Evolutionary conservation across 2,113 vertebrate genomes (phyloP), one percentile per base, ranked within the genome.

Genomic region (Caracal caracal): DNA sequence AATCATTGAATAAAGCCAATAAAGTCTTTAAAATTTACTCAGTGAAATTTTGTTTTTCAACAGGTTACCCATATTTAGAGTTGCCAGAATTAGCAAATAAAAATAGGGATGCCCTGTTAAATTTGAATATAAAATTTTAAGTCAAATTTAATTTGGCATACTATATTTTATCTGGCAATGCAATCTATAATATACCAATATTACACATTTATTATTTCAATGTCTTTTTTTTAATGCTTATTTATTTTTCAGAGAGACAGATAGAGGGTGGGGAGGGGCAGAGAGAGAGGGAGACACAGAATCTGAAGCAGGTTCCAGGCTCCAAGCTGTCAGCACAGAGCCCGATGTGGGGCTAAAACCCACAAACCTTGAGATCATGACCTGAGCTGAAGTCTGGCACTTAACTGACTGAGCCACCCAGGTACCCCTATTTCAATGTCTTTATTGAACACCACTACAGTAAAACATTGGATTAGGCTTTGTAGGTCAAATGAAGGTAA

Each of bases 51-150:
- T 75, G 73, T 75, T 75, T 28, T 30, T 78, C 33, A 51, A 19
- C 30, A 78, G 43, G 47, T 76, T 94, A 94, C 59, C 63, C 20
- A 81, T 53, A 88, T 40, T 81, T 40, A 82, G 59, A 37, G 10
- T 76, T 88, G 35, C 30, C 49, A 93, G 66, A 75, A 82, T 81
- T 82, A 92, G 68, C 35, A 76, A 91, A 87, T 65, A 76, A 90
- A 90, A 86, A 75, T 90, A 22, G 65, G 20, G 15, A 61, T 68
- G 11, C 15, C 26, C 47, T 40, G 16, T 94, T 96, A 75, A 90
- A 94, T 87, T 59, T 90, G 53, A 84, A 59, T 49, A 59, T 30
- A 65, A 81, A 87, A 87, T 75, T 81, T 96, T 26, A 81, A 87
- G 71, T 90, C 49, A 91, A 56, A 82, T 87, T 87, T 75, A 81